phyloP scores from a whole-genome alignment of 2,113 vertebrate genomes.

The Brachypodius melanocephalos region DNA sequence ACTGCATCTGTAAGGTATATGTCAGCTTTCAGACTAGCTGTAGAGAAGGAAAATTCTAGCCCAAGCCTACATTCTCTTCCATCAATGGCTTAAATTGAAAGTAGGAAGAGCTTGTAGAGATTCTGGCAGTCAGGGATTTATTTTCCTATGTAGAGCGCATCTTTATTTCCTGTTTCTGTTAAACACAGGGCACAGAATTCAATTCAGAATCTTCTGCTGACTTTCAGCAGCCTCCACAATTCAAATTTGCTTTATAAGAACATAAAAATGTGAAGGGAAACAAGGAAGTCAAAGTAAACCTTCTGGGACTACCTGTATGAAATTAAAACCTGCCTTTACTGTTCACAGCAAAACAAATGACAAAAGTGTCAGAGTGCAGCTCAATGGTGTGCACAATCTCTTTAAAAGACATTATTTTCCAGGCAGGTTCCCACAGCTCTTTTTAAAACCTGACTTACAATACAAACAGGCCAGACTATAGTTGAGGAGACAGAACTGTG shows the following conservation, averaged over 20 bases:
- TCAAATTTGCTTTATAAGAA: background rate
- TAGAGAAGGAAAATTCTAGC: background rate
- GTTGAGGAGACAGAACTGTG: background rate
- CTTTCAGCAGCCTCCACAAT: background rate
- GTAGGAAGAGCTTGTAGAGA: background rate
- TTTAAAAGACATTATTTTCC: background rate
- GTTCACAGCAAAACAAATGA: background rate
- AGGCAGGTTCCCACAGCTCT: background rate
- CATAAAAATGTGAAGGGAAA: background rate
- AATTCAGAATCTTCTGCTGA: background rate
- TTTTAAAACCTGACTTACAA: background rate
- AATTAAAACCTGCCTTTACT: background rate
- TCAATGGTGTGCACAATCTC: rapidly evolving
- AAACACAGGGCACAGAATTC: background rate
- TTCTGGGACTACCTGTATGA: background rate
- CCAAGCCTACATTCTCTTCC: background rate
- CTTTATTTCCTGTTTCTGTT: background rate
- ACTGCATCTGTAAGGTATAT: background rate
- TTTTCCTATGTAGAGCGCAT: background rate
- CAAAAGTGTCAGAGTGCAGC: background rate
- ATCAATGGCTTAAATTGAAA: background rate
- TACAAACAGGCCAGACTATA: background rate
- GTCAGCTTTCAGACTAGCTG: background rate
- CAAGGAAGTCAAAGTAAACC: background rate
- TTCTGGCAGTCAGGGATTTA: background rate